A percentile compares a stretch with the other conserved stretches of the same genome.
Conservation (phyloP, 2,113 vertebrate genomes). For the Argyrosomus japonicus region DNA sequence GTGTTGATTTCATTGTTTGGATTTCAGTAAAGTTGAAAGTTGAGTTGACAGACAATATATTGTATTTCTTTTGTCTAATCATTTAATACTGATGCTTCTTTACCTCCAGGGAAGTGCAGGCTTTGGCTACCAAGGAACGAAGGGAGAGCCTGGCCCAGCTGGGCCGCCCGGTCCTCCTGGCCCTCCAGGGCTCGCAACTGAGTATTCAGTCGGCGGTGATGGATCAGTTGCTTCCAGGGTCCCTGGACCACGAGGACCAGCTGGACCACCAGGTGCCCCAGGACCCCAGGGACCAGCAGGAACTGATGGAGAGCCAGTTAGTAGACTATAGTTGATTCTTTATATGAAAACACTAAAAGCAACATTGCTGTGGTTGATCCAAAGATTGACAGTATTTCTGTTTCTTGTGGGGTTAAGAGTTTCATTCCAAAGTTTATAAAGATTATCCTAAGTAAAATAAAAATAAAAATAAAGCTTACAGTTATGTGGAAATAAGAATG, state of each 20-base stretch:
- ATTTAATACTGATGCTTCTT: background rate
- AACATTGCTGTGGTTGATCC: background rate
- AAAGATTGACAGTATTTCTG: background rate
- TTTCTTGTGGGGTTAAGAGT: no score
- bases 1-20: background rate
- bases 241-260: constrained; percentile 83
- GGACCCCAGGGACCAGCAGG: constrained; percentile 86
- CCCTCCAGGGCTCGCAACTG: constrained; percentile 74
- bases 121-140: constrained; percentile 88
- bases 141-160: constrained; percentile 86
- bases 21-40: background rate
- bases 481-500: no score
- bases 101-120: constrained; percentile 87
- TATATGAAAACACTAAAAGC: background rate
- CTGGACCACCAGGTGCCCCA: constrained; percentile 78
- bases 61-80: background rate
- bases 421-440: background rate
- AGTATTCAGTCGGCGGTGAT: constrained; percentile 46
- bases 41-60: no score
- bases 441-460: background rate
- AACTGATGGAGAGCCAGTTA: constrained; percentile 89
- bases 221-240: constrained; percentile 70
- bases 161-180: constrained; percentile 82
- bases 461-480: no score
- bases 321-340: constrained; percentile 54